These are phyloP conservation scores for Aegypius monachus DNA, from an alignment of 2,113 vertebrate genomes.

Conservation along the genomic window DNA sequence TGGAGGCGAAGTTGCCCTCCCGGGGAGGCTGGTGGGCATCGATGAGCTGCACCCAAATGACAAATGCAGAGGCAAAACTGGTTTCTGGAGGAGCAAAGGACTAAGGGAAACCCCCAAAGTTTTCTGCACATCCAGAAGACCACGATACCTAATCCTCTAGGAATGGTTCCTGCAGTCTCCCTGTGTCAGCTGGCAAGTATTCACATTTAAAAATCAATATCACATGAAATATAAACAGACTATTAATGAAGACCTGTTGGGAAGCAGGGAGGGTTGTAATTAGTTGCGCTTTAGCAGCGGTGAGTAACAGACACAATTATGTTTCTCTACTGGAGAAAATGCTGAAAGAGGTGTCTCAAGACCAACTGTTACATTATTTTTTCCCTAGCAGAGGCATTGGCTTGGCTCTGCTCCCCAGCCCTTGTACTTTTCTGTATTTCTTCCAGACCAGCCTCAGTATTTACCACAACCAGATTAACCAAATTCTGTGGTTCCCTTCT, in stretches of 20 bases:
- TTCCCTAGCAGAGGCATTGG: not conserved
- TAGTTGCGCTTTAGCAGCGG: constrained; percentile 5
- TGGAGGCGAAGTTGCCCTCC: not conserved
- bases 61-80: not conserved
- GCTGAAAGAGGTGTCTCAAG: not conserved
- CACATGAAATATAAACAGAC: constrained; percentile 11
- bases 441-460: not conserved
- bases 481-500: not conserved
- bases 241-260: constrained; percentile 33
- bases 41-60: not conserved
- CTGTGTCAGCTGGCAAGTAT: not conserved
- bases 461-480: not conserved
- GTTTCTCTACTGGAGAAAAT: not conserved
- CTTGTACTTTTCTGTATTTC: not conserved
- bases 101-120: not conserved
- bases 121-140: not conserved
- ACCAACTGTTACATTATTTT: not conserved
- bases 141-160: not conserved
- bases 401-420: not conserved
- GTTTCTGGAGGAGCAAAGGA: not conserved
- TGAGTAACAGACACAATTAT: not conserved
- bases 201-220: constrained; percentile 6
- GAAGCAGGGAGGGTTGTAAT: constrained; percentile 19
- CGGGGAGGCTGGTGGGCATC: not conserved
- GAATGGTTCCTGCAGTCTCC: not conserved